phyloP scores from a whole-genome alignment of 2,113 vertebrate genomes.

The Anarrhichthys ocellatus region DNA sequence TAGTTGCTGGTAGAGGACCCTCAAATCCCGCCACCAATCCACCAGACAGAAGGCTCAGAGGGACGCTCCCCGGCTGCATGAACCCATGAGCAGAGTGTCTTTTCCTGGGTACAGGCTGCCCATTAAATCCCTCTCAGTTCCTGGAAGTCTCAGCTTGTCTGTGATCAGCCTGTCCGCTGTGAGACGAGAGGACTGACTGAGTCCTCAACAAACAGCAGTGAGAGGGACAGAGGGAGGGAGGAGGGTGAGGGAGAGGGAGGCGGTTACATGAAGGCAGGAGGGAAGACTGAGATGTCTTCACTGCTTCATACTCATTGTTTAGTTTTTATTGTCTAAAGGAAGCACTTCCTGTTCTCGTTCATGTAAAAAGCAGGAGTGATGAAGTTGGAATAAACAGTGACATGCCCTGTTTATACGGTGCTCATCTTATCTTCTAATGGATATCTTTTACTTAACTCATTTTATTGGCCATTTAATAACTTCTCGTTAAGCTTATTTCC shows the following conservation, averaged over 20 bases:
- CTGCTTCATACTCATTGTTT: neutral
- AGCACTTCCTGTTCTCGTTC: neutral
- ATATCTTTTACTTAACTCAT: neutral
- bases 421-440: neutral
- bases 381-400: neutral
- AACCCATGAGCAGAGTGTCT: slow-evolving; percentile 20
- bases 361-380: neutral
- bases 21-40: neutral
- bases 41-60: neutral
- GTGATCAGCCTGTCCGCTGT: neutral
- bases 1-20: neutral
- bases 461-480: neutral
- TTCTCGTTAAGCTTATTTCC: neutral
- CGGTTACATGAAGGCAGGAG: neutral
- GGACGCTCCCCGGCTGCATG: neutral
- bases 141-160: slow-evolving; percentile 36
- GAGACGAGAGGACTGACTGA: slow-evolving; percentile 29
- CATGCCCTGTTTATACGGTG: no score
- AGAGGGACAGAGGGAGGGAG: neutral
- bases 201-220: neutral
- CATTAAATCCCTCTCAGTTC: slow-evolving; percentile 32
- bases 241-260: neutral
- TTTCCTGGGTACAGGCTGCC: slow-evolving; percentile 21
- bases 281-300: neutral
- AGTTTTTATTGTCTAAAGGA: neutral